Conservation (phyloP, 2,113 vertebrate species). For the Bungarus multicinctus region DNA sequence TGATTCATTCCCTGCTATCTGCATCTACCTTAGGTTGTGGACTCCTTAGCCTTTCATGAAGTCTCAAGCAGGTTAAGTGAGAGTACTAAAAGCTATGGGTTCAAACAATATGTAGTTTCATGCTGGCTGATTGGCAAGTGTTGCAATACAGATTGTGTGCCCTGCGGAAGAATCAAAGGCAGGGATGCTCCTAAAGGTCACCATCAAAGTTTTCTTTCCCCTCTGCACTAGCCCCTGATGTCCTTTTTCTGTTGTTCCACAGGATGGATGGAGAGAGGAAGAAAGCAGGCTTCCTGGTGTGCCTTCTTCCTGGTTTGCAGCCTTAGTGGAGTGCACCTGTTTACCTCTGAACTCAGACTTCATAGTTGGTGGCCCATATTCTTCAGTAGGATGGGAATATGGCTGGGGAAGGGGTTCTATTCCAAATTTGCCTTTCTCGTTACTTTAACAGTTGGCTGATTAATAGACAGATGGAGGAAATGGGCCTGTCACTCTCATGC, state of each 20-base stretch:
- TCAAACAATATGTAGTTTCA: background rate
- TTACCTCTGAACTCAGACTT: background rate
- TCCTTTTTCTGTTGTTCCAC: background rate
- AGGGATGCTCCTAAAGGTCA: background rate
- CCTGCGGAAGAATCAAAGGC: slow-evolving; percentile 12
- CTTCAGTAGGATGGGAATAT: background rate
- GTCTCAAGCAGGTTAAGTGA: background rate
- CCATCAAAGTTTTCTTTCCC: background rate
- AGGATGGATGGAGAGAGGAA: slow-evolving; percentile 17
- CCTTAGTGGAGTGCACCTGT: background rate
- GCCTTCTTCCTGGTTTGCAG: slow-evolving; percentile 6
- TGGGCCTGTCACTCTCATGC: background rate
- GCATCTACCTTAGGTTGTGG: slow-evolving; percentile 4
- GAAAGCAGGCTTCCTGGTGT: slow-evolving; percentile 1
- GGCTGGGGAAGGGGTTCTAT: background rate
- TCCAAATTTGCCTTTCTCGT: background rate
- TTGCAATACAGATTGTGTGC: slow-evolving; percentile 29
- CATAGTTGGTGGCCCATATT: background rate
- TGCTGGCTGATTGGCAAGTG: slow-evolving; percentile 38
- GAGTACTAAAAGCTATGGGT: background rate
- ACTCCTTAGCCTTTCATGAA: background rate
- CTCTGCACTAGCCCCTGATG: background rate
- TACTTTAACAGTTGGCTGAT: background rate
- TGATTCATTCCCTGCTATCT: slow-evolving; percentile 15
- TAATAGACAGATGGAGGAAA: background rate